A percentile compares a stretch with the other conserved stretches of the same genome.
These are phyloP conservation scores for Diabrotica virgifera DNA, from an alignment of 1,140 invertebrate species.

Conservation along the genomic window DNA sequence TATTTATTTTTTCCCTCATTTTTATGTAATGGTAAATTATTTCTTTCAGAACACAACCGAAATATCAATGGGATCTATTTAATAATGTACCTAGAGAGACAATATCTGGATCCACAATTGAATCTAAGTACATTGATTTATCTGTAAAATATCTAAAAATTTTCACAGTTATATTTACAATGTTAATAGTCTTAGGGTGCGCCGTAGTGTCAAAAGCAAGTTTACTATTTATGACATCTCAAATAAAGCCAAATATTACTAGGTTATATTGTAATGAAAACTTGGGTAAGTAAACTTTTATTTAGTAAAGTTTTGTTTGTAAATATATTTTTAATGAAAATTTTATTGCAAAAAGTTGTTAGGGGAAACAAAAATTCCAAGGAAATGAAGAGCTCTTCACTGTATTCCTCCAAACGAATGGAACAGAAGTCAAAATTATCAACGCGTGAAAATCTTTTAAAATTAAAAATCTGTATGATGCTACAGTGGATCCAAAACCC, in stretches of 20 bases:
- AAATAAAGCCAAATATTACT: conserved; percentile 69
- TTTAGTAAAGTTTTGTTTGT: too few relatives aligned
- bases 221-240: conserved; percentile 87
- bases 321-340: too few relatives aligned
- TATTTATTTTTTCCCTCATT: too few relatives aligned
- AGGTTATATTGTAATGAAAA: conserved; percentile 78
- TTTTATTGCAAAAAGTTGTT: not conserved
- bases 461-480: too few relatives aligned
- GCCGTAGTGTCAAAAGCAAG: conserved; percentile 83
- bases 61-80: conserved; percentile 80
- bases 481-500: too few relatives aligned
- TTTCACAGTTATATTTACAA: conserved; percentile 76
- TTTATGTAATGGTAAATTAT: too few relatives aligned
- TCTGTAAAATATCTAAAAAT: conserved; percentile 81
- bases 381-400: too few relatives aligned
- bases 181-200: conserved; percentile 73
- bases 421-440: too few relatives aligned
- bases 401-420: too few relatives aligned
- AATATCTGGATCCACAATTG: conserved; percentile 80
- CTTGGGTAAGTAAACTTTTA: conserved; percentile 53
- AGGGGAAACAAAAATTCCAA: not conserved
- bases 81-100: conserved; percentile 78
- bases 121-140: conserved; percentile 74
- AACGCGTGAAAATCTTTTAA: too few relatives aligned
- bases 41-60: not conserved